phyloP scores from a whole-genome alignment of 2,113 vertebrate species.

The Chionomys nivalis region DNA sequence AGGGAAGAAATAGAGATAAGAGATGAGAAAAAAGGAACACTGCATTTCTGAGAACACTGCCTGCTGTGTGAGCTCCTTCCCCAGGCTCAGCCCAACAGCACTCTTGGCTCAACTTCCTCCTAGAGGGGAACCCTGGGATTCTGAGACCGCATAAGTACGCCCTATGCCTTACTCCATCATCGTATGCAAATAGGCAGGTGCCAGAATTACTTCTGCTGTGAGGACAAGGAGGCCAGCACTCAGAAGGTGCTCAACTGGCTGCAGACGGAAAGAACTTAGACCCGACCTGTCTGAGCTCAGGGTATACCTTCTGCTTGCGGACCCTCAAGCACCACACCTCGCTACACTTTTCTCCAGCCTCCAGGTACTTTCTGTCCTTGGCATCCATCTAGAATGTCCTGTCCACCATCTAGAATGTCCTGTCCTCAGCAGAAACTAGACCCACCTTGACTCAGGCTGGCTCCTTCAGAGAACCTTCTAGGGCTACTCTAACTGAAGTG shows the following conservation, averaged over 20 bases:
- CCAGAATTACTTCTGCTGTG: neutral
- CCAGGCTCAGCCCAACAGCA: no score
- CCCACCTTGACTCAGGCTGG: neutral
- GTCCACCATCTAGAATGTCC: neutral
- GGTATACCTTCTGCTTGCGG: neutral
- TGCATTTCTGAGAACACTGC: no score
- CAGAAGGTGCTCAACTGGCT: neutral
- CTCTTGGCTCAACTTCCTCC: rapidly evolving
- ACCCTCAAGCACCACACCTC: neutral
- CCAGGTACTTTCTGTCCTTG: neutral
- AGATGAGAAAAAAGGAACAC: neutral
- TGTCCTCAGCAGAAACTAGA: neutral
- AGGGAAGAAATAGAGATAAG: slow-evolving; percentile 70
- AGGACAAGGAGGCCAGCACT: neutral
- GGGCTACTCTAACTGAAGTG: neutral
- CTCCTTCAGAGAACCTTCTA: neutral
- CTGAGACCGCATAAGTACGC: rapidly evolving
- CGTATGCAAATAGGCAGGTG: neutral
- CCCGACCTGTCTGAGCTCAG: neutral
- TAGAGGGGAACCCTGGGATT: rapidly evolving
- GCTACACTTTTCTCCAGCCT: neutral
- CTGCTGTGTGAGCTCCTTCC: neutral
- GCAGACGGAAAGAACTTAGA: neutral
- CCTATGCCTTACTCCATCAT: no score
- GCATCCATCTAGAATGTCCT: rapidly evolving